Evolutionary conservation across 2,888 invertebrate genomes (phyloP), one percentile per base, ranked within the genome.

Genomic region (Phalangium opilio): DNA sequence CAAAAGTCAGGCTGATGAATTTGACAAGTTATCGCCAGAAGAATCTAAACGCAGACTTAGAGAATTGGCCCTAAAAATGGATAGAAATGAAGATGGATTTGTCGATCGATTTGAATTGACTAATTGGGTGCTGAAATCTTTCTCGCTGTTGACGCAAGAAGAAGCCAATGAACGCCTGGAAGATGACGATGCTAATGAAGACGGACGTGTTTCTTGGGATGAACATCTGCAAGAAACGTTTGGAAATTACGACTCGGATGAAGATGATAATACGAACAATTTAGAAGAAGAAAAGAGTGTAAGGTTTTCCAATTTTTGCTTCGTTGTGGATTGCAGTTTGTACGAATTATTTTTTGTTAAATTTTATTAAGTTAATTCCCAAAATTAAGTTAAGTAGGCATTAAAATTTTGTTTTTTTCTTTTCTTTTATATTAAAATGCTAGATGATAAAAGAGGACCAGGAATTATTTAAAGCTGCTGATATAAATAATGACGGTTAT

Each of bases 151-250:
- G 8, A 81, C 86, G 0, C 76, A 77, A 54, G 91, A 91, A 64
- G 93, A 93, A 64, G 83, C 89, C 0, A 71, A 75, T 44, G 89
- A 90, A 63, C 76, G 85, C 21, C 72, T 91, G 58, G 76, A 80
- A 51, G 87, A 90, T 62, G 78, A 85, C 1, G 96, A 96, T 67
- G 75, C 75, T 39, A 76, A 95, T 65, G 72, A 73, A 35, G 84
- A 96, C 66, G 83, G 82, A 0, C 68, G 70, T 55, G 76, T 96
- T 2, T 77, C 83, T 0, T 96, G 93, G 93, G 68, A 73, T 4
- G 96, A 98, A 69, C 87, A 91, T 65, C 63, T 89, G n/a, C 73
- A 77, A 46, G 87, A 90, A 64, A 78, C 83, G 0, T 95, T 87
- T 64, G 86, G 86, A 1, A 76, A 81, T 44, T 59, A 61, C 18